Conservation (phyloP, 2,888 invertebrate genomes). For the Glaucopsyche alexis region DNA sequence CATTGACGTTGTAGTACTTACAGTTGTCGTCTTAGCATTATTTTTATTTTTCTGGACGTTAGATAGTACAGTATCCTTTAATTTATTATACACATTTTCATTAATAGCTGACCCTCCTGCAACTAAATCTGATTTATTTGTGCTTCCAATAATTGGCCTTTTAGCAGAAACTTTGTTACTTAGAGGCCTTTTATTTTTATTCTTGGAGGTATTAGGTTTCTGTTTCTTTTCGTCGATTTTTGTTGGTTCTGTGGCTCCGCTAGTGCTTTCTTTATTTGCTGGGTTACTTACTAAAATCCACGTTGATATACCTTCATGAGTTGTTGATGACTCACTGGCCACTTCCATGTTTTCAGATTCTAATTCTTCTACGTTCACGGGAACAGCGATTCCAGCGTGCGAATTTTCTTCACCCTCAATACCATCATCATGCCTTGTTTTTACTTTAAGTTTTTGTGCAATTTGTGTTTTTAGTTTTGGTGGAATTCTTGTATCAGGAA, state of each 20-base stretch:
- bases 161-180: conserved; percentile 55
- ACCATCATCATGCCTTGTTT: conserved; percentile 63
- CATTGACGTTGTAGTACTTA: conserved; percentile 48
- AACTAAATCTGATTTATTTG: conserved; percentile 71
- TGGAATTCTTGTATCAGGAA: conserved; percentile 81
- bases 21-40: conserved; percentile 48
- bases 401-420: conserved; percentile 68
- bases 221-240: conserved; percentile 65
- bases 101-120: conserved; percentile 72
- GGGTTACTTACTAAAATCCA: conserved; percentile 85
- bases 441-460: conserved; percentile 62
- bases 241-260: conserved; percentile 63
- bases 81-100: conserved; percentile 79
- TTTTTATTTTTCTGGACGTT: conserved; percentile 77
- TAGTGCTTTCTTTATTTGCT: conserved; percentile 52
- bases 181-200: conserved; percentile 63
- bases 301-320: conserved; percentile 85
- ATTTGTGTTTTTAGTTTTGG: conserved; percentile 81
- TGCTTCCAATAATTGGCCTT: conserved; percentile 68
- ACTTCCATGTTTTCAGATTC: conserved; percentile 76
- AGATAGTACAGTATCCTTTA: conserved; percentile 81
- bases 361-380: conserved; percentile 82
- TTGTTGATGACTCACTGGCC: conserved; percentile 70
- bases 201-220: conserved; percentile 55
- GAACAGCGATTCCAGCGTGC: conserved; percentile 84